phyloP scores from a whole-genome alignment of 2,113 vertebrate species.

The Hyla sarda region DNA sequence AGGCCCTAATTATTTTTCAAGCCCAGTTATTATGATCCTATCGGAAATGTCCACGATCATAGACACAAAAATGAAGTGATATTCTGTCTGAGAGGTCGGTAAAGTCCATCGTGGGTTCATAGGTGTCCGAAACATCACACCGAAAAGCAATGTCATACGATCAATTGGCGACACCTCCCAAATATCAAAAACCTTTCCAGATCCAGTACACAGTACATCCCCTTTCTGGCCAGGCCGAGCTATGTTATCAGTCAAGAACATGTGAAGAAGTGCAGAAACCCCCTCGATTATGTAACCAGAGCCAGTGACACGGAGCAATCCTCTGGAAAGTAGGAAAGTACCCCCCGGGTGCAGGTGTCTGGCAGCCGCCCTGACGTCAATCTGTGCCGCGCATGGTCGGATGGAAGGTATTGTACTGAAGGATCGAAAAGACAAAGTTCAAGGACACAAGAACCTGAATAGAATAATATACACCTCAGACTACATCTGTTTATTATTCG shows the following conservation, averaged over 20 bases:
- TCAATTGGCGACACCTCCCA: not conserved
- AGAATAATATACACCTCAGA: too few species aligned
- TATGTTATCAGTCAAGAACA: not conserved
- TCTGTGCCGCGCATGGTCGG: not conserved
- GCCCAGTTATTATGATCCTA: too few species aligned
- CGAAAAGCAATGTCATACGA: not conserved
- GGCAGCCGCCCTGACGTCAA: not conserved
- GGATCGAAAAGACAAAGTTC: not conserved
- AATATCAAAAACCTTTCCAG: not conserved
- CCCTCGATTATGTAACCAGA: constrained; percentile 11
- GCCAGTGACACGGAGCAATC: not conserved
- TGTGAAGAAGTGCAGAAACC: constrained; percentile 21
- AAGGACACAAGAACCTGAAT: not conserved
- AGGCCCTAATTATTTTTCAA: too few species aligned
- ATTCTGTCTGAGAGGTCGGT: not conserved
- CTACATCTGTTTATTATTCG: not conserved
- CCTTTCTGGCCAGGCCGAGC: not conserved
- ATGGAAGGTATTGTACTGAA: not conserved
- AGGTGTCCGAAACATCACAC: not conserved
- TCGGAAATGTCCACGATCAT: too few species aligned
- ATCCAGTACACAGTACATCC: not conserved
- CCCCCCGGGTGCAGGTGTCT: not conserved
- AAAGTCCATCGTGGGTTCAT: not conserved
- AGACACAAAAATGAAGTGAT: not conserved
- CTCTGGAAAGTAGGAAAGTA: constrained; percentile 30